Conservation (phyloP, 2,113 vertebrate genomes). For the Cynopterus brachyotis region DNA sequence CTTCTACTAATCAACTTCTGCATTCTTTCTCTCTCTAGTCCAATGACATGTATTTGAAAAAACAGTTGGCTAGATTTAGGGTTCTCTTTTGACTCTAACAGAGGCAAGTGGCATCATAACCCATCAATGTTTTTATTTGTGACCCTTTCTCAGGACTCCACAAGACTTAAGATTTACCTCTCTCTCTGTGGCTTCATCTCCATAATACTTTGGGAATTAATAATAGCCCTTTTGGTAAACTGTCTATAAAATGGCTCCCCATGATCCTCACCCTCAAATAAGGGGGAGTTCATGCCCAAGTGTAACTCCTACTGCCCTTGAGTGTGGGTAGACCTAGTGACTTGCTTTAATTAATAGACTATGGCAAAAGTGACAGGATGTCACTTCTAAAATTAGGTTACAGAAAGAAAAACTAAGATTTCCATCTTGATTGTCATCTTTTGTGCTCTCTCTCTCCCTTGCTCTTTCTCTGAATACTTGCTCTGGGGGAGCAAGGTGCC, state of each 20-base stretch:
- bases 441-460: neutral
- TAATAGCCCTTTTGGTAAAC: neutral
- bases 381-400: neutral
- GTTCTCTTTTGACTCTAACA: neutral
- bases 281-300: neutral
- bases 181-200: neutral
- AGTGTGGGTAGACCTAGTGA: neutral
- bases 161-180: neutral
- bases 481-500: neutral
- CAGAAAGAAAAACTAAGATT: neutral
- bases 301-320: neutral
- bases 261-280: neutral
- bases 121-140: neutral
- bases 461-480: neutral
- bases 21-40: neutral
- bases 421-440: neutral
- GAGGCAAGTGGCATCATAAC: neutral
- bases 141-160: neutral
- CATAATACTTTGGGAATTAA: neutral
- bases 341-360: neutral
- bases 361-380: slow-evolving; percentile 9
- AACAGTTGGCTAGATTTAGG: neutral
- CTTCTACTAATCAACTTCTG: neutral
- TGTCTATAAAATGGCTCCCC: neutral
- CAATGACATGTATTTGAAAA: neutral